Conservation (phyloP, 92 coral and sea anemone genomes). For the Palythoa grandiflora region DNA sequence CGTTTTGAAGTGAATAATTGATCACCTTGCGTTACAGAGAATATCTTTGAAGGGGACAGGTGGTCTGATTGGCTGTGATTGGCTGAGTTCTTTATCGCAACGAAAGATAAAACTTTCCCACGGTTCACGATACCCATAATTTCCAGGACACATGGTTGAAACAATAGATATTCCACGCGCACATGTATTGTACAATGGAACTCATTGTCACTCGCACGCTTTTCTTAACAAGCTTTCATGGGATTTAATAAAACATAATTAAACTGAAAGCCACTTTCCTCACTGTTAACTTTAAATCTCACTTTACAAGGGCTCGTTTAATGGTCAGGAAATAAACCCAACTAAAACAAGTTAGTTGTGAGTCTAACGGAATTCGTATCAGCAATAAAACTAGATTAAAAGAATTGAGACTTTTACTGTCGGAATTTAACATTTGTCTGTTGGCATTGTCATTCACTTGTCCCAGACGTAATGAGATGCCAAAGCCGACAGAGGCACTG, state of each 20-base stretch:
- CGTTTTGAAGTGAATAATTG: slow-evolving; percentile 27
- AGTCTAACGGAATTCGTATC: background rate
- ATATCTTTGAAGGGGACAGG: slow-evolving; percentile 46
- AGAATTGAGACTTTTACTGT: background rate
- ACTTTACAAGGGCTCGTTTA: background rate
- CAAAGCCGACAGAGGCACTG: background rate
- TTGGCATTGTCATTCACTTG: background rate
- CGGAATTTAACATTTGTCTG: slow-evolving; percentile 29
- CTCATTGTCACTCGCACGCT: slow-evolving; percentile 32
- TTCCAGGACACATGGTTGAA: slow-evolving; percentile 77
- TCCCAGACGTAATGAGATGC: slow-evolving; percentile 20
- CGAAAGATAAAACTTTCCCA: slow-evolving; percentile 76
- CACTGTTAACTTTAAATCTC: slow-evolving; percentile 13
- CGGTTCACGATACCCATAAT: slow-evolving; percentile 69
- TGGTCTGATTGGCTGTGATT: slow-evolving; percentile 34
- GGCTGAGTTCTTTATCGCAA: slow-evolving; percentile 43
- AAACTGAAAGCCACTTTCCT: slow-evolving; percentile 36
- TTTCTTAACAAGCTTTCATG: slow-evolving; percentile 37
- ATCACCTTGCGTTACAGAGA: slow-evolving; percentile 33
- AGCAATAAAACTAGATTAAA: background rate
- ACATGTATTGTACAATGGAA: slow-evolving; percentile 67
- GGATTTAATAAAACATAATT: slow-evolving; percentile 16
- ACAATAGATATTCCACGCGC: slow-evolving; percentile 61
- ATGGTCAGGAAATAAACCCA: background rate
- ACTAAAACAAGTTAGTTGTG: background rate